Evolutionary conservation across 2,797 vertebrate species (phyloP), one percentile per base, ranked within the genome.

Genomic region (Crypturellus tataupa): DNA sequence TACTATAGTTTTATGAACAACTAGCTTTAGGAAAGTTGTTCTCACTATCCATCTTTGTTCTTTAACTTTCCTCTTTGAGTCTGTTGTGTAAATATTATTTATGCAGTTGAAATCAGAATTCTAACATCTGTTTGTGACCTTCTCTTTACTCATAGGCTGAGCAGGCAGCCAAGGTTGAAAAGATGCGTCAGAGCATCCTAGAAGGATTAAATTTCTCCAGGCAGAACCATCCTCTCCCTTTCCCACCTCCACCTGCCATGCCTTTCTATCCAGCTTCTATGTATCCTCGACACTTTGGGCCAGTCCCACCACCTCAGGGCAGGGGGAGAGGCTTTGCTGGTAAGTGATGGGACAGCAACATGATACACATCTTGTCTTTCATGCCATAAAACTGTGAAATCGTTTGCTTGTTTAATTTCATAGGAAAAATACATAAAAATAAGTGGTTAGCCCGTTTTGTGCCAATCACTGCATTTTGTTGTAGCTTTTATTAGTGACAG

Each of bases 171-270:
- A 99, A 99, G 97, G 98, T 99, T 96, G 99, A 99, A 97, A 99
- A 99, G 97, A 99, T 99, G 99, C 98, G 98, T 78, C 99, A 99
- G 96, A 99, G 99, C 96, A 99, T 99, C 96, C 98, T 99, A 93
- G 99, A 99, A 98, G 99, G 99, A 94, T 98, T 99, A 96, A 98
- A 98, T 98, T 98, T 99, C 97, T 97, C 98, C 95, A 98, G 99
- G 96, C 98, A 98, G 75, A 99, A 98, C 96, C 98, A 98, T 94
- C 98, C 98, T 46, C 97, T 98, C 68, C 98, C 98, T 67, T 99
- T 99, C 95, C 98, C 98, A 6, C 98, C 98, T 31, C 98, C 98
- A 95, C 98, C 99, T 69, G 94, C 98, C 97, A 98, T 99, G 98
- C 98, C 98, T 98, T 99, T 99, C 97, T 99, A 99, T 95, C 98